Base-by-base conservation (phyloP, 1,140 invertebrate genomes). In the Microplitis demolitor region DNA sequence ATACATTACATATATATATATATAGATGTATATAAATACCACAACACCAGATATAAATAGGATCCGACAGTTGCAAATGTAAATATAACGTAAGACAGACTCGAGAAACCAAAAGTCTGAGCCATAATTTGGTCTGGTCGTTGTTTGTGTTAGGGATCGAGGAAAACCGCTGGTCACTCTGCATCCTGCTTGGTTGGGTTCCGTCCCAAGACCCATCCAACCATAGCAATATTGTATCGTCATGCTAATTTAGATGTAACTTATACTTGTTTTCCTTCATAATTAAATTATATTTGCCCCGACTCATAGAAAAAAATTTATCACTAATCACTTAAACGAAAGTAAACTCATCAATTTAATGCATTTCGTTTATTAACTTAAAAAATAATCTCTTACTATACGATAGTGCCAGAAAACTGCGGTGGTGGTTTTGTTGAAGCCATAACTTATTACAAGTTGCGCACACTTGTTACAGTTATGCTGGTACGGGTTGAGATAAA, bases 111-210 rank as follows among this genome's bases (percentile, higher is more conserved):
- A 4, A 31, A 24, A 31, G 58, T 64, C 62, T 35, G 62, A 9
- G 39, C 6, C 11, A 5, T 34, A 35, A 64, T 37, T 64, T 14
- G 62, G 33, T 34, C 14, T 64, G 62, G 37, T 35, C 62, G 34
- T 5, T 8, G 31, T 33, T 33, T 16, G 9, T 16, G 3, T 56
- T 14, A 13, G 53, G 39, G 39, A 6, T 39, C 14, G 11, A 64
- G 62, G 62, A 39, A 64, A 64, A 64, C 35, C 62, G 62, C 62
- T 64, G 37, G 37, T 64, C 62, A 35, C 62, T 14, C 33, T 64
- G 35, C 37, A 63, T 63, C 62, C 62, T 33, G 62, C 35, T 45
- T 34, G 62, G 4, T 9, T 3, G 39, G 39, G 35, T 64, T 64
- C 45, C 62, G 62, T 45, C 62, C 37, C 33, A 24, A 33, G 53